Evolutionary conservation across 2,797 vertebrate species (phyloP), one percentile per base, ranked within the genome.

Genomic region (Gastrophryne carolinensis): DNA sequence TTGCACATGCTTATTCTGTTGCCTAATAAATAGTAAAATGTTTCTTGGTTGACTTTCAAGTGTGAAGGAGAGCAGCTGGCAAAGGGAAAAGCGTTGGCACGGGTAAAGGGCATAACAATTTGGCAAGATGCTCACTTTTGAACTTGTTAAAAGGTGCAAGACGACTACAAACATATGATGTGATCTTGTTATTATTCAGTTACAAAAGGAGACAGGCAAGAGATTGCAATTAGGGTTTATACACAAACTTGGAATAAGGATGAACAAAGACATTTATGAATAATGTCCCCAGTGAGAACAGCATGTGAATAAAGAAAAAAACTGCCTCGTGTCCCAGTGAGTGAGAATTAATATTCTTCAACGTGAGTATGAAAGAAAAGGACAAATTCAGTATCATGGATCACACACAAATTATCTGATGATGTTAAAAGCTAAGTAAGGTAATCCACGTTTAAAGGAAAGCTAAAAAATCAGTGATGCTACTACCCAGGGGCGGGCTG

Each of bases 31-130:
- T 47, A 74, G 37, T 49, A 37, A 30, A 58, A 58, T 57, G 27
- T 44, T 66, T 47, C 62, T 73, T 65, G 61, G 72, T 73, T 65
- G 49, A 15, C 52, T 74, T 74, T 66, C 62, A 74, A 66, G 62
- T 74, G 44, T 66, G 37, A 74, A 74, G 61, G 15, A 47, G 29
- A 74, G 62, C 72, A 74, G 72, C 72, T 74, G 62, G 61, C 72
- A 74, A 66, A 21, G 23, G 39, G 17, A 32, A 63, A 53, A 39
- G 30, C 53, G 49, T 66, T 74, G 72, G 72, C 72, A 74, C 30
- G 72, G 72, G 52, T 37, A 53, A 74, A 66, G 52, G 72, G 56
- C 53, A 58, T 27, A 57, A 41, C 62, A 26, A 7, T 57, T 66
- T 74, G 53, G 52, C 72, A 74, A 44, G 21, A 74, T 34, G 34